Evolutionary conservation across 1,140 invertebrate species (phyloP).

Genomic region (Agrypnia vestita): DNA sequence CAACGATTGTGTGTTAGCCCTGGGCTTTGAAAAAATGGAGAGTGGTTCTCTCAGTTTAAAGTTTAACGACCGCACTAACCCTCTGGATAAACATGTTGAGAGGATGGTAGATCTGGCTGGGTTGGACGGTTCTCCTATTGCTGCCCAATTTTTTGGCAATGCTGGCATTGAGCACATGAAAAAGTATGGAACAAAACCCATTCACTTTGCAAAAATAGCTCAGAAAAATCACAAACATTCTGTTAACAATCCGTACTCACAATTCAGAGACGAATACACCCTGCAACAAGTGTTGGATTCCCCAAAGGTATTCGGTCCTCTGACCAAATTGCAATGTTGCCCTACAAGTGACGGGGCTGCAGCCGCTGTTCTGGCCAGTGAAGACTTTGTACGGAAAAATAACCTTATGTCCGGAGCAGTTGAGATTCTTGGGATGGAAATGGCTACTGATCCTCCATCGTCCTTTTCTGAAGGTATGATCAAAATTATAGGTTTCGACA

Average conservation of each 20-base stretch:
- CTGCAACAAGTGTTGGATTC: slow-evolving; percentile 92
- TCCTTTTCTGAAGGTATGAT: slow-evolving; percentile 92
- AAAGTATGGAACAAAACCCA: slow-evolving; percentile 93
- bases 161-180: slow-evolving; percentile 97
- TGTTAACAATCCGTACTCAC: slow-evolving; percentile 95
- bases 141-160: slow-evolving; percentile 97
- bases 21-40: slow-evolving; percentile 99
- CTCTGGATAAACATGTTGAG: slow-evolving; percentile 93
- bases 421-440: slow-evolving; percentile 96
- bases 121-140: slow-evolving; percentile 85
- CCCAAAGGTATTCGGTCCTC: slow-evolving; percentile 87
- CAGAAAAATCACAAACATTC: slow-evolving; percentile 98
- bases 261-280: slow-evolving; percentile 92
- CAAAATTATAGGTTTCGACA: slow-evolving; percentile 96
- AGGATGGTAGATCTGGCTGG: slow-evolving; percentile 89
- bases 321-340: slow-evolving; percentile 97
- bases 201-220: slow-evolving; percentile 98
- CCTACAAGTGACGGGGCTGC: slow-evolving; percentile 97
- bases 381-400: slow-evolving; percentile 90
- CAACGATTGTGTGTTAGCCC: slow-evolving; percentile 90
- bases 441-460: slow-evolving; percentile 91
- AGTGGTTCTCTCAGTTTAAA: slow-evolving; percentile 87
- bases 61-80: slow-evolving; percentile 92
- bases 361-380: slow-evolving; percentile 91
- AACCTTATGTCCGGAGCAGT: slow-evolving; percentile 90